Evolutionary conservation across 2,797 vertebrate genomes (phyloP), one percentile per base, ranked within the genome.

Genomic region (Clarias pachynema): DNA sequence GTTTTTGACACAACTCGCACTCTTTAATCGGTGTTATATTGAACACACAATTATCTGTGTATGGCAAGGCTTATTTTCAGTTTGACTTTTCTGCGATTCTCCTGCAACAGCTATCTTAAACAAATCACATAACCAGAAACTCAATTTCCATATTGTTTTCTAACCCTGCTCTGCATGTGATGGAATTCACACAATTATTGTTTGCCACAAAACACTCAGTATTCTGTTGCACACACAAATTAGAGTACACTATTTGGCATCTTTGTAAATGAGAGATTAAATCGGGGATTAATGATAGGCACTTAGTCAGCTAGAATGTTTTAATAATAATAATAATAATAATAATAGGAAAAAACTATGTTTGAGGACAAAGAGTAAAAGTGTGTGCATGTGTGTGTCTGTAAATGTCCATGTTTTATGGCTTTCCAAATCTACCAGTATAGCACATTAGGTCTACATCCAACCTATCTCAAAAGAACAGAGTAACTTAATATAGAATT

Each of bases 11-110:
- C 24, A 63, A 65, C 60, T 65, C 34, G 34, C 77, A 65, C 2
- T n/a, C 60, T 63, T 44, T 53, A 80, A 66, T 66, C 37, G 14
- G 62, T 79, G 34, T 63, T 53, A 31, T 65, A 80, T 22, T 80
- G 60, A 62, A 49, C 40, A 53, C 40, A 80, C 62, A 49, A 49
- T 66, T 53, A 80, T 65, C 8, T 80, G 78, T 9, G 1, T 40
- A 34, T 40, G 57, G 31, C 22, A 37, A 37, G 37, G 59, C 34
- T 79, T 79, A 79, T 62, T 79, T 79, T 40, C 7, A 80, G 62
- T 53, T 80, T 65, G 40, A 49, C 59, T 65, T 37, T 62, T 62
- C 22, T 4, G 14, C 16, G 56, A 62, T 79, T 16, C 57, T 37
- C 22, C 57, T 62, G 57, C 0, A 5, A 79, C 57, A 29, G 60